phyloP scores from a whole-genome alignment of 2,888 invertebrate species.

The Heliconius ismenius region DNA sequence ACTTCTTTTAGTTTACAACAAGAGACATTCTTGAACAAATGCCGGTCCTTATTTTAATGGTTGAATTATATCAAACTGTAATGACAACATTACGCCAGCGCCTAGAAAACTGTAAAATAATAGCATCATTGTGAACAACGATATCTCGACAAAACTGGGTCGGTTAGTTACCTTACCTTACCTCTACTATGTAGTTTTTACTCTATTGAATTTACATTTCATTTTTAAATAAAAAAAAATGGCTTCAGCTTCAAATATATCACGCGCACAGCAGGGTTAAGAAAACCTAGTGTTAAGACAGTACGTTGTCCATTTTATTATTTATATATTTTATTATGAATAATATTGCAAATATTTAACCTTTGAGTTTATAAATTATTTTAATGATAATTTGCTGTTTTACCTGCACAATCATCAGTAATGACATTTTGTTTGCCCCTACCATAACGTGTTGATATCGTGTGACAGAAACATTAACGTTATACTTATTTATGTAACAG shows the following conservation, averaged over 20 bases:
- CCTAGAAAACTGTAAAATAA: slow-evolving; percentile 62
- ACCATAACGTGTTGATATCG: slow-evolving; percentile 2
- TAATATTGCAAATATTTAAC: background rate
- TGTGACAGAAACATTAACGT: slow-evolving; percentile 11
- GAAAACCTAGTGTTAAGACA: too few relatives aligned
- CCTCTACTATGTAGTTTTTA: slow-evolving; percentile 40
- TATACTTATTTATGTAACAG: slow-evolving; percentile 40
- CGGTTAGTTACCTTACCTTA: slow-evolving; percentile 59
- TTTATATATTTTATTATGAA: slow-evolving; percentile 17
- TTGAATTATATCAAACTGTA: slow-evolving; percentile 60
- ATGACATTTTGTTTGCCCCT: slow-evolving; percentile 1
- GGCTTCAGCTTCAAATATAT: too few relatives aligned
- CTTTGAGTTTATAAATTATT: background rate
- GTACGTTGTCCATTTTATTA: background rate
- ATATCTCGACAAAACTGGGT: slow-evolving; percentile 58
- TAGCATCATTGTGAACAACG: slow-evolving; percentile 56
- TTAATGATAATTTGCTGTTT: background rate
- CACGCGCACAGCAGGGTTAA: too few relatives aligned
- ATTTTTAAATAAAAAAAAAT: too few relatives aligned
- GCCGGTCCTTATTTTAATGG: slow-evolving; percentile 56
- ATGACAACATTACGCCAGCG: slow-evolving; percentile 63
- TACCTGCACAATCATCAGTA: background rate
- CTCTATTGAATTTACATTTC: background rate
- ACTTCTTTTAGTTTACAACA: slow-evolving; percentile 14
- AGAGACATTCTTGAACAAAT: slow-evolving; percentile 13